A percentile compares a stretch with the other conserved stretches of the same genome.
Conservation (phyloP, 2,888 invertebrate genomes). For the Zygogramma bicolorata region DNA sequence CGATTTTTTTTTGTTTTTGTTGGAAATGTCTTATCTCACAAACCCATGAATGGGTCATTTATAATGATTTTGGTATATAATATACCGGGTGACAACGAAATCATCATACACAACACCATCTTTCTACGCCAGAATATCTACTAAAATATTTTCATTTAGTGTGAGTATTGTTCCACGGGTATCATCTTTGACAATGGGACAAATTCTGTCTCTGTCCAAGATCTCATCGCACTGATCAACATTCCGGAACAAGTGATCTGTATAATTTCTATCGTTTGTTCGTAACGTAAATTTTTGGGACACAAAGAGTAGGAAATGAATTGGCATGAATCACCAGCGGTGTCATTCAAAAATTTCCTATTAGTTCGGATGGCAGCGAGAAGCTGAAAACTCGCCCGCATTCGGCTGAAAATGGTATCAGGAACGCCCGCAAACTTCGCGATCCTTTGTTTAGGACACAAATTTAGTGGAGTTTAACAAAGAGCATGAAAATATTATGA, state of each 20-base stretch:
- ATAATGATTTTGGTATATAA: too few species aligned
- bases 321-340: constrained; percentile 23
- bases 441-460: neutral
- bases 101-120: too few species aligned
- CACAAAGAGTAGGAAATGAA: constrained; percentile 14
- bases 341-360: constrained; percentile 31
- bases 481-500: constrained; percentile 2
- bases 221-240: neutral
- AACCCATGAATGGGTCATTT: too few species aligned
- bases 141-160: too few species aligned
- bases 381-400: neutral
- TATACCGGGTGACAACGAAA: too few species aligned
- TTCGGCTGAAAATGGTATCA: neutral
- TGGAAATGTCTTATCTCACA: too few species aligned
- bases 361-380: constrained; percentile 22
- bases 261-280: neutral
- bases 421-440: neutral
- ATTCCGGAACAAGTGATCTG: neutral
- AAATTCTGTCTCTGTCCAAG: too few species aligned
- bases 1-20: too few species aligned
- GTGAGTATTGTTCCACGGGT: too few species aligned
- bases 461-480: constrained; percentile 7
- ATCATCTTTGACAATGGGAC: too few species aligned
- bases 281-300: neutral
- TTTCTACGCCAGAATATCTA: too few species aligned